Evolutionary conservation across 2,888 invertebrate species (phyloP).

Genomic region (Pollenia griseotomentosa): DNA sequence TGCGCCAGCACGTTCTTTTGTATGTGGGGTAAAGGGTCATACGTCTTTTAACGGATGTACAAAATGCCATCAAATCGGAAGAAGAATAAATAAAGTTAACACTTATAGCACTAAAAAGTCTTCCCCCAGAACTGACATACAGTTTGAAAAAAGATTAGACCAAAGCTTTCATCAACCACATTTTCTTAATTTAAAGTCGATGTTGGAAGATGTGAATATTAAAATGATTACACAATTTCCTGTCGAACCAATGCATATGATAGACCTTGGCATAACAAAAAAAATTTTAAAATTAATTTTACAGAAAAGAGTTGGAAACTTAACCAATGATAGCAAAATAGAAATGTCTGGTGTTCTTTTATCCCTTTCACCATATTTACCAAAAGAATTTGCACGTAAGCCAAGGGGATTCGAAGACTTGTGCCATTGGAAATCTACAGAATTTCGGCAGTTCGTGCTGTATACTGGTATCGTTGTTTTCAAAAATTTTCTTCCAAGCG

Average conservation of each 20-base stretch:
- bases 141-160: too few species aligned
- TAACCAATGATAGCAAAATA: background rate
- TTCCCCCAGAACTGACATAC: background rate
- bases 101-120: background rate
- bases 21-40: background rate
- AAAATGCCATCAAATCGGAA: background rate
- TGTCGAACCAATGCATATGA: constrained; percentile 10
- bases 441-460: background rate
- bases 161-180: background rate
- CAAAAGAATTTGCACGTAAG: background rate
- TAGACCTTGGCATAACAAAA: constrained; percentile 13
- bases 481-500: background rate
- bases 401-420: background rate
- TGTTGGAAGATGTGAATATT: background rate
- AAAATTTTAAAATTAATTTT: background rate
- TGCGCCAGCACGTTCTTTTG: background rate
- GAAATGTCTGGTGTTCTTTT: background rate
- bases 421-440: background rate
- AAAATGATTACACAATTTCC: constrained; percentile 16
- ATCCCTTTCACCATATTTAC: background rate
- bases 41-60: constrained; percentile 5
- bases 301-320: background rate
- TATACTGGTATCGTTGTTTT: constrained; percentile 10
- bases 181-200: background rate
- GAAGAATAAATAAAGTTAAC: background rate